phyloP scores from a whole-genome alignment of 35 echinoderm and acorn worm species.

The Eucidaris tribuloides region DNA sequence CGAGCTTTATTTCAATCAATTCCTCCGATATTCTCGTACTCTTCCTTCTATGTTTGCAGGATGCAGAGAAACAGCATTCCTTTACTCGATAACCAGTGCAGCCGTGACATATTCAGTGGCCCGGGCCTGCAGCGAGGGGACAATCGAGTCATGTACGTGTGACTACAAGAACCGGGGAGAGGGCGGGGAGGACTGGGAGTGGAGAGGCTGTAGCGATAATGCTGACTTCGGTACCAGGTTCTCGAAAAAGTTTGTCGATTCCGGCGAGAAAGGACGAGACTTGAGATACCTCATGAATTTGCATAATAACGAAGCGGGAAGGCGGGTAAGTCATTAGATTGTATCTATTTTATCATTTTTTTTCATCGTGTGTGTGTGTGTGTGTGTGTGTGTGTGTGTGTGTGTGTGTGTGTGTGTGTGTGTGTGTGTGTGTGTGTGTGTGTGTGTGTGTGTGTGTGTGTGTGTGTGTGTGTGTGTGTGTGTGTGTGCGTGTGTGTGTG shows the following conservation, averaged over 20 bases:
- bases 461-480: not conserved
- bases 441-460: not conserved
- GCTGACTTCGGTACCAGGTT: slow-evolving; percentile 76
- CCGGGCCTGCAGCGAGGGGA: slow-evolving; percentile 85
- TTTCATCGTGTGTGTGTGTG: too few relatives aligned
- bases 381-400: not conserved
- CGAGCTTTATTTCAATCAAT: too few relatives aligned
- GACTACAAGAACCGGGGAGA: slow-evolving; percentile 69
- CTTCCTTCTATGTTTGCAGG: too few relatives aligned
- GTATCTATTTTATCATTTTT: too few relatives aligned
- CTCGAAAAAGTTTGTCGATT: slow-evolving; percentile 93
- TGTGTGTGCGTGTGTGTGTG: too few relatives aligned
- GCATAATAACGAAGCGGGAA: slow-evolving; percentile 96
- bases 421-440: not conserved
- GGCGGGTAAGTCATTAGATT: slow-evolving; percentile 76
- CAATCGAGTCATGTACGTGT: slow-evolving; percentile 83
- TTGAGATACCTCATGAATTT: slow-evolving; percentile 81
- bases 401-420: too few relatives aligned
- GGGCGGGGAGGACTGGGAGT: slow-evolving; percentile 86
- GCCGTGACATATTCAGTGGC: slow-evolving; percentile 93
- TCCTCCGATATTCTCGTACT: too few relatives aligned
- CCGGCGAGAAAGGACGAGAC: slow-evolving; percentile 88
- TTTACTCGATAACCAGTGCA: slow-evolving; percentile 90
- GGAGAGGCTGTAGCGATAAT: slow-evolving; percentile 98
- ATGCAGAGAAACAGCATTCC: slow-evolving; percentile 89